A percentile compares a stretch with the other conserved stretches of the same genome.
Conservation (phyloP, 2,888 invertebrate species). For the Sinopyrophorus schimmeli region DNA sequence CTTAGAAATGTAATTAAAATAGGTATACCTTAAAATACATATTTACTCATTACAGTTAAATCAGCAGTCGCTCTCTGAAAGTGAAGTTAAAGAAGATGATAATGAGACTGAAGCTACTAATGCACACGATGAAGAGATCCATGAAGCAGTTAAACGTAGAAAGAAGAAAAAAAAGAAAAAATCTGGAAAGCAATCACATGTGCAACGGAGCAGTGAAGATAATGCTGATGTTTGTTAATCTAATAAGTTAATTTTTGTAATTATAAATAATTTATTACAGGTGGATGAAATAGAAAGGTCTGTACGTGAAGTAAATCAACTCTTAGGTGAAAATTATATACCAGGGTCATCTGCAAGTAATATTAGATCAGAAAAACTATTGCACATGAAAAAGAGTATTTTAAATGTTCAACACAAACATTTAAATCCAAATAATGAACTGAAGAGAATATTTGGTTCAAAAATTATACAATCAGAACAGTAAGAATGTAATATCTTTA, state of each 20-base stretch:
- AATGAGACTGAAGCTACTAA: slow-evolving; percentile 65
- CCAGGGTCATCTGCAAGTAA: slow-evolving; percentile 35
- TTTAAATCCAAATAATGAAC: slow-evolving; percentile 78
- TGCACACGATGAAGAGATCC: slow-evolving; percentile 56
- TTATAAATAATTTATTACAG: slow-evolving; percentile 41
- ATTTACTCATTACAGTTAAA: slow-evolving; percentile 59
- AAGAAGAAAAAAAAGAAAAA: slow-evolving; percentile 70
- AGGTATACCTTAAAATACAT: not conserved
- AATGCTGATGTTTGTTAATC: slow-evolving; percentile 61
- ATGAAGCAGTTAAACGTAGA: slow-evolving; percentile 60
- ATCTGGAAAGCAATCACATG: slow-evolving; percentile 56
- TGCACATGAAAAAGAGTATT: slow-evolving; percentile 54
- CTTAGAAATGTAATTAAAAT: not conserved
- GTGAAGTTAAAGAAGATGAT: slow-evolving; percentile 71
- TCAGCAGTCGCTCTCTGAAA: slow-evolving; percentile 68
- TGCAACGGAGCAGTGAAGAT: slow-evolving; percentile 65
- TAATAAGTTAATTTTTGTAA: not conserved
- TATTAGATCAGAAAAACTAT: slow-evolving; percentile 43
- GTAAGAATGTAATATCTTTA: slow-evolving; percentile 6
- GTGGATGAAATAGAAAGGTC: slow-evolving; percentile 71
- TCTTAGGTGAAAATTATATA: slow-evolving; percentile 61
- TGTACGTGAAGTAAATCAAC: slow-evolving; percentile 68
- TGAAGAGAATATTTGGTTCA: slow-evolving; percentile 80
- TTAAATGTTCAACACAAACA: slow-evolving; percentile 70
- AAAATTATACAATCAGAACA: slow-evolving; percentile 66